phyloP scores from a whole-genome alignment of 2,113 vertebrate species.

The Spizaetus ornatus region DNA sequence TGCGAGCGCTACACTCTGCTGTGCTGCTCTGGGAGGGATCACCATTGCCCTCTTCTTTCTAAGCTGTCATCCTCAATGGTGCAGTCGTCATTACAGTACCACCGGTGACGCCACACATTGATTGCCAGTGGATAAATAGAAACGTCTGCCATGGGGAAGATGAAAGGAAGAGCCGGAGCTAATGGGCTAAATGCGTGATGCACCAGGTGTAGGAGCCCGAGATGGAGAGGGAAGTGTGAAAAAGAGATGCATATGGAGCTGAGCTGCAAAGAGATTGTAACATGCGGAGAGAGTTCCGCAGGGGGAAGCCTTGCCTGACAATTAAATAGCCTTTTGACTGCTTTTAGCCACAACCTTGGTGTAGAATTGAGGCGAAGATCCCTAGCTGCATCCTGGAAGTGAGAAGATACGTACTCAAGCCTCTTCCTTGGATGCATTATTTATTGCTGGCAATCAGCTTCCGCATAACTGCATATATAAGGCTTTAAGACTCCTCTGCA shows the following conservation, averaged over 20 bases:
- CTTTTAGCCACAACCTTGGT: conserved; percentile 61
- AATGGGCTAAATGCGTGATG: conserved; percentile 77
- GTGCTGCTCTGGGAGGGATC: conserved; percentile 93
- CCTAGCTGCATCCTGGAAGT: conserved; percentile 50
- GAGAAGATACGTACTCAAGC: conserved; percentile 36
- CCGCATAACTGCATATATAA: conserved; percentile 4
- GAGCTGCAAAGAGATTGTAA: conserved; percentile 66
- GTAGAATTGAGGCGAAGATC: conserved; percentile 57
- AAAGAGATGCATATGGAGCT: conserved; percentile 71
- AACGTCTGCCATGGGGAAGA: conserved; percentile 79
- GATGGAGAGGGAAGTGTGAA: conserved; percentile 79
- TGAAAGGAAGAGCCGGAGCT: conserved; percentile 79
- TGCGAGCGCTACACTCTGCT: conserved; percentile 83
- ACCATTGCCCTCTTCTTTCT: conserved; percentile 93
- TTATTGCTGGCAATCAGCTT: conserved; percentile 40
- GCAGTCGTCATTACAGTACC: conserved; percentile 91
- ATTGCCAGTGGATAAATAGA: conserved; percentile 91
- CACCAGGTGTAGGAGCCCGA: conserved; percentile 73
- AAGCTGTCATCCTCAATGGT: conserved; percentile 97
- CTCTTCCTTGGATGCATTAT: conserved; percentile 27
- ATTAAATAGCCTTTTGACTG: conserved; percentile 68
- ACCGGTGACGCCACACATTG: conserved; percentile 94
- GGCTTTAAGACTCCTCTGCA: conserved; percentile 46
- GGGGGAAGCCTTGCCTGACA: conserved; percentile 51
- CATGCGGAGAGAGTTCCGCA: conserved; percentile 58